Percentiles rank a stretch among this genome's conserved stretches.
Evolutionary conservation across 1,140 invertebrate species (phyloP).

Genomic region (Nilaparvata lugens): DNA sequence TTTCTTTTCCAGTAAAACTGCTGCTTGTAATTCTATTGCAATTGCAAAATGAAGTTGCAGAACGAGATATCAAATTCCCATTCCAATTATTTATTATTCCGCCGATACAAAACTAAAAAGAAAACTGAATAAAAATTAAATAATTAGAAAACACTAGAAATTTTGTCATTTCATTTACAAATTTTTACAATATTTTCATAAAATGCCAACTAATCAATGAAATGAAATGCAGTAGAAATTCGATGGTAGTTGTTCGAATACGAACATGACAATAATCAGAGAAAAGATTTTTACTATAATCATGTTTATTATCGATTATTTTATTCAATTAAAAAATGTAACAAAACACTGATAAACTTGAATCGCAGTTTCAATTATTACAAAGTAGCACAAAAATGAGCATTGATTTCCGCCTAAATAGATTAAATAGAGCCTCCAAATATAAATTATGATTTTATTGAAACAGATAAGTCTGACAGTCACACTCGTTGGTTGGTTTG

Average conservation of each 20-base stretch:
- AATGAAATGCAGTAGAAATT: slow-evolving; percentile 9
- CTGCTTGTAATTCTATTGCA: too few relatives aligned
- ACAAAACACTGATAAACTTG: not conserved
- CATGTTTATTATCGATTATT: too few relatives aligned
- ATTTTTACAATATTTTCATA: slow-evolving; percentile 16
- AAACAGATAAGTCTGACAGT: not conserved
- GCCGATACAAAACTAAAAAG: too few relatives aligned
- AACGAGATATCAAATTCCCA: not conserved
- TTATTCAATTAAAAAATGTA: not conserved
- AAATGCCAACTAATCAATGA: slow-evolving; percentile 4
- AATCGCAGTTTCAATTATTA: slow-evolving; percentile 1
- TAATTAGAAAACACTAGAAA: too few relatives aligned
- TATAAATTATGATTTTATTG: not conserved
- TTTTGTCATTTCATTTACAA: too few relatives aligned
- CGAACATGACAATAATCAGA: too few relatives aligned
- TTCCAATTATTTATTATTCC: not conserved
- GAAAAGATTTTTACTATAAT: too few relatives aligned
- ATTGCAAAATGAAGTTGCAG: slow-evolving; percentile 1
- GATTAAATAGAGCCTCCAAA: not conserved
- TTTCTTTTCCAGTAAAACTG: too few relatives aligned
- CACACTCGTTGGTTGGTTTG: not conserved
- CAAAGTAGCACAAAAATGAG: not conserved
- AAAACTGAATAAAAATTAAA: too few relatives aligned
- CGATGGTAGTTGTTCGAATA: slow-evolving; percentile 11
- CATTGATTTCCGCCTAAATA: not conserved